Evolutionary conservation across 1,140 invertebrate species (phyloP), one percentile per base, ranked within the genome.

Genomic region (Probaryconus sp.): DNA sequence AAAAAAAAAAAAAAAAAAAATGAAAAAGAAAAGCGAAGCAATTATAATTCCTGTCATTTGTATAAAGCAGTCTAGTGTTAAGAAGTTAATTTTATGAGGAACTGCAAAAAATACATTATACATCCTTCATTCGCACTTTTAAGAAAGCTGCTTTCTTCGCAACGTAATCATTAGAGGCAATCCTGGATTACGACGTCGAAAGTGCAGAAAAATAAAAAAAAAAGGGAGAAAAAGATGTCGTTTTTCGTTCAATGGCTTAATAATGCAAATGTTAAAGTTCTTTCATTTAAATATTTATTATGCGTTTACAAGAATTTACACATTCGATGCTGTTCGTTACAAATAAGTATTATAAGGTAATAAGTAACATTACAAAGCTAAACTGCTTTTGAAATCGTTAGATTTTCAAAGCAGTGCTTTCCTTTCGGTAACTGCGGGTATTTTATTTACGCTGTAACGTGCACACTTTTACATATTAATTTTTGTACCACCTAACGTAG

Each of bases 81-180:
- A 47, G 21, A 40, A 61, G 43, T 48, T 28, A 47, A 48, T 48
- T 38, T 45, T 30, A 17, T 13, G 14, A 61, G 14, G 48, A 48
- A 45, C 24, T 42, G 26, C 14, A 5, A 14, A 14, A 58, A 58
- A 58, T 43, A 48, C 30, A 33, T 61, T 48, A 61, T 61, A 48
- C 14, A 61, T 48, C 30, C 11, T 38, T 45, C 42, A 30, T 40
- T 61, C 33, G 11, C 43, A 48, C 31, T 48, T 38, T 40, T 31
- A 61, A 61, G 30, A 61, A 48, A 61, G 20, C 35, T 42, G 42
- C 33, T 63, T 63, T 63, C 37, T 18, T 50, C 43, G 45, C 26
- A 50, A 31, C 31, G 24, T 50, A 11, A 50, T 42, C 45, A 50
- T 63, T 63, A 63, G 26, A 63, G 10, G 31, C 45, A 50, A 63